Conservation (phyloP, 2,888 invertebrate genomes). For the Lithophane ornitopus region DNA sequence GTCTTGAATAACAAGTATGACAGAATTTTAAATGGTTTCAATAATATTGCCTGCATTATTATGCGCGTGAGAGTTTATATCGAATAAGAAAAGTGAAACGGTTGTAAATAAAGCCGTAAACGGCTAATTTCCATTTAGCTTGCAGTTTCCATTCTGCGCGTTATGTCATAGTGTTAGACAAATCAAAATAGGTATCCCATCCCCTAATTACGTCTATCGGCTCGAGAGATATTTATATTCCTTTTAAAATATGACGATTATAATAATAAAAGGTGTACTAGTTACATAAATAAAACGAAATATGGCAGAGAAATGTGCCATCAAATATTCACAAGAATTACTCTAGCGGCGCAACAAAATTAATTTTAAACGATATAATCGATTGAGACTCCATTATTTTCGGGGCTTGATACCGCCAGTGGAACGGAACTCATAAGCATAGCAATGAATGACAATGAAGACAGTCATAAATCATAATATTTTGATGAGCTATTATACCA, state of each 20-base stretch:
- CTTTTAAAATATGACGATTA: background rate
- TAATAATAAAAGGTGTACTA: no score
- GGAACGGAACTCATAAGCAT: slow-evolving; percentile 69
- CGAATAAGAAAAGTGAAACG: slow-evolving; percentile 67
- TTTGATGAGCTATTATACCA: slow-evolving; percentile 46
- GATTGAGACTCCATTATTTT: slow-evolving; percentile 60
- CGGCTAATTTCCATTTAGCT: background rate
- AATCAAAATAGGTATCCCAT: background rate
- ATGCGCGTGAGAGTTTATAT: slow-evolving; percentile 62
- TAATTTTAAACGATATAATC: slow-evolving; percentile 39
- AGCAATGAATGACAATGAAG: slow-evolving; percentile 71
- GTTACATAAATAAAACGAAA: background rate
- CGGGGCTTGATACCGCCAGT: slow-evolving; percentile 55
- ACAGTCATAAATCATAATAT: slow-evolving; percentile 49
- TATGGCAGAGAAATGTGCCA: background rate
- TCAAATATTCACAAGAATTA: slow-evolving; percentile 4
- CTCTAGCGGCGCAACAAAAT: slow-evolving; percentile 20
- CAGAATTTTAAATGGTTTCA: slow-evolving; percentile 71
- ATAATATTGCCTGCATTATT: slow-evolving; percentile 66
- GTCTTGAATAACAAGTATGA: slow-evolving; percentile 78
- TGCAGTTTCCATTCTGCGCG: slow-evolving; percentile 4
- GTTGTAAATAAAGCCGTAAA: slow-evolving; percentile 35
- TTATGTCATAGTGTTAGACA: background rate
- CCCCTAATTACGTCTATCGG: background rate
- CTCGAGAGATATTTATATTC: background rate